Conservation (phyloP, 2,113 vertebrate species). For the Neoarius graeffei region DNA sequence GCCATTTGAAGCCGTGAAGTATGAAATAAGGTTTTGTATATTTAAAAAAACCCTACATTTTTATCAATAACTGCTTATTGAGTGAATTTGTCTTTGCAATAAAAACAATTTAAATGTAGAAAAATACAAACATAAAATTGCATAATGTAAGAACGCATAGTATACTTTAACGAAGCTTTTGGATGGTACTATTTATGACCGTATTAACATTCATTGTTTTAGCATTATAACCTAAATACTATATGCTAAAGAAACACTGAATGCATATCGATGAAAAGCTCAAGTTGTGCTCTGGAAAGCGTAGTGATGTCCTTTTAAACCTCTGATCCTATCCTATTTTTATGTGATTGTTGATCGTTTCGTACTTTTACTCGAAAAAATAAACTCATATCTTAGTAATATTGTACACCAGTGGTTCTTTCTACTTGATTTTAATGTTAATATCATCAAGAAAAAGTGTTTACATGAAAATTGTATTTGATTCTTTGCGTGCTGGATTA, state of each 20-base stretch:
- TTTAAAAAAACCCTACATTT: neutral
- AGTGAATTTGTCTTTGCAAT: constrained; percentile 4
- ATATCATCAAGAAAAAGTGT: constrained; percentile 17
- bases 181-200: constrained; percentile 2
- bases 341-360: constrained; percentile 29
- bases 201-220: constrained; percentile 13
- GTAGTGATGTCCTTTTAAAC: constrained; percentile 19
- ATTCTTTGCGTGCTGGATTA: constrained; percentile 17
- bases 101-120: neutral
- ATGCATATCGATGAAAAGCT: constrained; percentile 24
- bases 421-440: constrained; percentile 27
- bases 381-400: constrained; percentile 3
- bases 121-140: neutral
- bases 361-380: constrained; percentile 2
- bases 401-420: constrained; percentile 37
- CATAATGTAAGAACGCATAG: neutral
- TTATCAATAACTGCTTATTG: neutral
- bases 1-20: constrained; percentile 3
- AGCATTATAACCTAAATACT: constrained; percentile 27
- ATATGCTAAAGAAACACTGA: constrained; percentile 3
- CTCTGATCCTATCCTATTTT: constrained; percentile 22
- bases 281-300: constrained; percentile 11
- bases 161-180: constrained; percentile 29
- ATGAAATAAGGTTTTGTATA: constrained; percentile 12
- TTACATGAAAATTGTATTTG: constrained; percentile 8